Base-by-base conservation (phyloP, 2,797 vertebrate genomes). In the Peromyscus aztecus region DNA sequence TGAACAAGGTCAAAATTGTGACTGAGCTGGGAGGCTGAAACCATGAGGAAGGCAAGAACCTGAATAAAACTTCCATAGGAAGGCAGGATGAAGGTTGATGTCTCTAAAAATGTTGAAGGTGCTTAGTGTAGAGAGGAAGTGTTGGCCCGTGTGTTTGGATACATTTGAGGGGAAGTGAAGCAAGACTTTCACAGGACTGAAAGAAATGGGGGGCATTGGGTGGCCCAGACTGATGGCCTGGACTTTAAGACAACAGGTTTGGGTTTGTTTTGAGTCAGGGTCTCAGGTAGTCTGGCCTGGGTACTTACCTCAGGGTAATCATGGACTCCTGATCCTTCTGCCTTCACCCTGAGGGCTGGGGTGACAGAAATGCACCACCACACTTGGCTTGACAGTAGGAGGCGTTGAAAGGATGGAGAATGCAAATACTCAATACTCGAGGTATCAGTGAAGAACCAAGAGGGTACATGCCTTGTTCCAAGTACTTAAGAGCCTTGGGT, bases 41-140 rank as follows among this genome's bases (percentile, higher is more conserved):
- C 43, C 43, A 16, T 2, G 1, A 17, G 34, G 49, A 75, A 17
- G 63, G 59, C 57, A 59, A 63, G 27, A 67, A 49, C 12, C 24
- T 4, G 27, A 65, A 80, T 21, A 1, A 12, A 83, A 40, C 37
- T 23, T 57, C 16, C 27, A 7, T 7, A 75, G 75, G 82, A 59
- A 17, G 34, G 24, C 3, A 0, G 1, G 2, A 14, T 8, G 13
- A 31, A 67, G 29, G 19, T 0, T 59, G 55, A 29, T 12, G 27
- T 80, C 65, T n/a, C 24, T 34, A 46, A 12, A 40, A 10, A 69
- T 43, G 40, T n/a, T 6, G 71, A 17, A 21, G 87, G 31, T 29
- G 24, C 0, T n/a, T 57, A 61, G 31, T 29, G 61, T 52, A 37
- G 61, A 61, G 29, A 86, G 24, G 29, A 67, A 76, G 29, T 21